Evolutionary conservation across 1,140 invertebrate species (phyloP).

Genomic region (Ceratosolen solmsi): DNA sequence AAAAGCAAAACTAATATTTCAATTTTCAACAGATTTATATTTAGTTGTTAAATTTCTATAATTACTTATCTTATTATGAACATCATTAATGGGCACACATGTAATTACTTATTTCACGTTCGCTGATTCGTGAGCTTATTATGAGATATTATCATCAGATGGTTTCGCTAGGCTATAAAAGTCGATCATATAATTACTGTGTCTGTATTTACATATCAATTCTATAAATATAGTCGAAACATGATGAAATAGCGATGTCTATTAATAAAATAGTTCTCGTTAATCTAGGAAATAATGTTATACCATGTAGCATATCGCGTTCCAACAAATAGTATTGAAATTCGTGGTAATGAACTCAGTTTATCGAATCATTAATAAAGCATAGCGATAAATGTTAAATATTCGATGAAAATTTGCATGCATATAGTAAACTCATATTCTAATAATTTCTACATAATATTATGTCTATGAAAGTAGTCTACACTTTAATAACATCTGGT

Average conservation of each 20-base stretch:
- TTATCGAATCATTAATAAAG: neutral
- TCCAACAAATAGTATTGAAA: neutral
- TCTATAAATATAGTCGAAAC: neutral
- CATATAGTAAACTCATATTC: neutral
- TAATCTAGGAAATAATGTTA: slow-evolving; percentile 10
- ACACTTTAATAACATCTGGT: neutral
- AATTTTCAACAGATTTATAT: no score
- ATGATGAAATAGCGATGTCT: neutral
- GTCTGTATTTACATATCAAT: neutral
- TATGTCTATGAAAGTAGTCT: neutral
- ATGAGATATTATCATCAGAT: neutral
- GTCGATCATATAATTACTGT: neutral
- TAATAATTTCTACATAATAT: neutral
- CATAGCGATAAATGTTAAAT: neutral
- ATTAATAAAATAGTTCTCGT: neutral
- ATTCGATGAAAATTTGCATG: neutral
- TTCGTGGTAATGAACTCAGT: neutral
- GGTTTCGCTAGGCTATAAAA: neutral
- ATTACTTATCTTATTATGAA: no score
- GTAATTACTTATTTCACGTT: no score
- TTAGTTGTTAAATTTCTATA: no score
- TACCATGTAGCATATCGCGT: neutral
- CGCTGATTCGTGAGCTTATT: no score
- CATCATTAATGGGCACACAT: neutral
- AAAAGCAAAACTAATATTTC: no score